These are phyloP conservation scores for Phoxinus dragarum DNA, from an alignment of 2,797 vertebrate species.

Conservation along the genomic window DNA sequence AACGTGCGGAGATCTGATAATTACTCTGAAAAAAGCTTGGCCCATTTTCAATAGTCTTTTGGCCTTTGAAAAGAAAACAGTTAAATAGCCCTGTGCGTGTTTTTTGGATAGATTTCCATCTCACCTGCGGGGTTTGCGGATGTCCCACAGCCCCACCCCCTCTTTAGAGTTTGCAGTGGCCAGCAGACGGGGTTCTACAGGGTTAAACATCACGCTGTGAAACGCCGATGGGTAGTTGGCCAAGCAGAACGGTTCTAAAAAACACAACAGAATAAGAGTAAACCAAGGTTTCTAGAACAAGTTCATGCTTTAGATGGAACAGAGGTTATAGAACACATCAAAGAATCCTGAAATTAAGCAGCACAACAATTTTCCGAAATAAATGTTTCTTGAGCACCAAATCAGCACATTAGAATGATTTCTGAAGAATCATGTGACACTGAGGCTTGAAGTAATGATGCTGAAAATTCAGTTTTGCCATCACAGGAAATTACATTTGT, in stretches of 20 bases:
- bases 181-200: slow-evolving; percentile 92
- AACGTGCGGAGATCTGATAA: neutral
- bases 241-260: slow-evolving; percentile 95
- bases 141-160: slow-evolving; percentile 98
- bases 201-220: slow-evolving; percentile 99
- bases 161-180: slow-evolving; percentile 99
- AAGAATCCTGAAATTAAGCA: neutral
- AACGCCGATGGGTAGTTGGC: slow-evolving; percentile 98
- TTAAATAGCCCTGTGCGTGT: neutral
- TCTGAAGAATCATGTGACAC: neutral
- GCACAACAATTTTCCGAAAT: neutral
- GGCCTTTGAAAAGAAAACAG: neutral
- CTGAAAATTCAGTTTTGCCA: neutral
- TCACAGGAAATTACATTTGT: neutral
- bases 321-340: neutral
- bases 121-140: slow-evolving; percentile 97
- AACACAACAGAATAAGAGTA: slow-evolving; percentile 55
- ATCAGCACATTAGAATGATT: neutral
- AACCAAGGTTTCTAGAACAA: slow-evolving; percentile 8
- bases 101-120: slow-evolving; percentile 23
- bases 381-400: neutral
- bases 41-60: neutral
- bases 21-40: neutral
- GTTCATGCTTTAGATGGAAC: neutral
- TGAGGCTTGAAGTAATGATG: neutral